These are phyloP conservation scores for Panzeria rudis DNA, from an alignment of 2,888 invertebrate species.

Conservation along the genomic window DNA sequence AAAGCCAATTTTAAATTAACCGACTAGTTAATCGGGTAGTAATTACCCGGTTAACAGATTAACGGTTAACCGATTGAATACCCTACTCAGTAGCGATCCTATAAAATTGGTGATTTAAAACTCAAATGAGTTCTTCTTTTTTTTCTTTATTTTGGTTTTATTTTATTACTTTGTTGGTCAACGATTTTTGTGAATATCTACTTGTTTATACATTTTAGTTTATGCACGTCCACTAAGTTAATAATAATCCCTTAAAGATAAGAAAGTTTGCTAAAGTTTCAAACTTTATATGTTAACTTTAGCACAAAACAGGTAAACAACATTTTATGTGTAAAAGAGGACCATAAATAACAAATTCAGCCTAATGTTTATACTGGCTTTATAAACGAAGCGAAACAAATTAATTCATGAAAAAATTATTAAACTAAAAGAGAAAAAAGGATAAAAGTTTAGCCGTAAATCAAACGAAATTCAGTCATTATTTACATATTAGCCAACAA, in stretches of 20 bases:
- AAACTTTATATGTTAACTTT: neutral
- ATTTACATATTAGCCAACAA: neutral
- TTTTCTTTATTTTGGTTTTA: too few species aligned
- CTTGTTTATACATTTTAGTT: too few species aligned
- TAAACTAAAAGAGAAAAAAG: neutral
- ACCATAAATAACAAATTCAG: neutral
- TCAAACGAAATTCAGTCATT: neutral
- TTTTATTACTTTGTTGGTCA: too few species aligned
- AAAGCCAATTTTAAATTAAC: too few species aligned
- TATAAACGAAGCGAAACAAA: neutral
- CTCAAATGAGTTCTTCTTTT: too few species aligned
- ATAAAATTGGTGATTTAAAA: too few species aligned
- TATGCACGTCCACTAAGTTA: too few species aligned
- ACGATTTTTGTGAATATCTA: neutral
- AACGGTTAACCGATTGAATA: too few species aligned
- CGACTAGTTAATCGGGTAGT: too few species aligned
- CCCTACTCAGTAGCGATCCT: too few species aligned
- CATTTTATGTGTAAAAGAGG: neutral
- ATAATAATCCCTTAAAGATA: neutral
- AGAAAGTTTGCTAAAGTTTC: neutral
- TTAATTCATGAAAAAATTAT: neutral
- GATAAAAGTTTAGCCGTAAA: neutral
- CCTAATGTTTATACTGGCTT: neutral
- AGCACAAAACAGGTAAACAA: neutral
- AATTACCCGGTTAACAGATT: too few species aligned